Conservation (phyloP, 2,888 invertebrate species). For the Acanthosoma haemorrhoidale region DNA sequence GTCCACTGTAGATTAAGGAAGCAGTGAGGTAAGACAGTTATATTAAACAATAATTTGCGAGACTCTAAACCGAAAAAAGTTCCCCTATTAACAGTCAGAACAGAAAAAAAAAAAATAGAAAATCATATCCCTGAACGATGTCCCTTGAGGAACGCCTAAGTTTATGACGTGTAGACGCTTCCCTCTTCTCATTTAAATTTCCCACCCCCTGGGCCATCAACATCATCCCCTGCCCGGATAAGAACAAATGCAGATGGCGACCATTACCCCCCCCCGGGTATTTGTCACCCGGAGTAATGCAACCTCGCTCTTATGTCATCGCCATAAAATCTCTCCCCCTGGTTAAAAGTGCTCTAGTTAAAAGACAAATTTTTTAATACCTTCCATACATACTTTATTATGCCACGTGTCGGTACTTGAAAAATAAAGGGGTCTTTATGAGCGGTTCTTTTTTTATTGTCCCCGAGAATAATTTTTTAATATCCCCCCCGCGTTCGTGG, state of each 20-base stretch:
- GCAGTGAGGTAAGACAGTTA: too few species aligned
- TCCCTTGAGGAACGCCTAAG: constrained; percentile 9
- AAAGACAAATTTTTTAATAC: constrained; percentile 23
- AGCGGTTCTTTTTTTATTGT: background rate
- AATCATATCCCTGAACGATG: background rate
- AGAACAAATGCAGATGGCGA: constrained; percentile 30
- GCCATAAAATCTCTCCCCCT: background rate
- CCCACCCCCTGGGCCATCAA: background rate
- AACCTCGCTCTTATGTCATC: too few species aligned
- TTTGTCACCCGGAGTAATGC: constrained; percentile 14
- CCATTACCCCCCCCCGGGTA: constrained; percentile 18
- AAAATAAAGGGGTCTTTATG: constrained; percentile 2
- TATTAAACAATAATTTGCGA: too few species aligned
- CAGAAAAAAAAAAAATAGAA: background rate
- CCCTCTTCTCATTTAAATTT: background rate
- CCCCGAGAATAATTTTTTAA: background rate
- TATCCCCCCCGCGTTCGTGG: too few species aligned
- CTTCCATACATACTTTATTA: constrained; percentile 27
- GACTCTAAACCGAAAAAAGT: too few species aligned
- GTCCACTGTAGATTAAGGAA: too few species aligned
- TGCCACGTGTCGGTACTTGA: constrained; percentile 13
- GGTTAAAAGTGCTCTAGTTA: constrained; percentile 5
- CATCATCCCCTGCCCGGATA: constrained; percentile 4
- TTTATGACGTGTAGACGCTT: constrained; percentile 8
- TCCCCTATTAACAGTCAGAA: too few species aligned